Evolutionary conservation across 2,113 vertebrate genomes (phyloP), one percentile per base, ranked within the genome.

Genomic region (Ciconia boyciana): DNA sequence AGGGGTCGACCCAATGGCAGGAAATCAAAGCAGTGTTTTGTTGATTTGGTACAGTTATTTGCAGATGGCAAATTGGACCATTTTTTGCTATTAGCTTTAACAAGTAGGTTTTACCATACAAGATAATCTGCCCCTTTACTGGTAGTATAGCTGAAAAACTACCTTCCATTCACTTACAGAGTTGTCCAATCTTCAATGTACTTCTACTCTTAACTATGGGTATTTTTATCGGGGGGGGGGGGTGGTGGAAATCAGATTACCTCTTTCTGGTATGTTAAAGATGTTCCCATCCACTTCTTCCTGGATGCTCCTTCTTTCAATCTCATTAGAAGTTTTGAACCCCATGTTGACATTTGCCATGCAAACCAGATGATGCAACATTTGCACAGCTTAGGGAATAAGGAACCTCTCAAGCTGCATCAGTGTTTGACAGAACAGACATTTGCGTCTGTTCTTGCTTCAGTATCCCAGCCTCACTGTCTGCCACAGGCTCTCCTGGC

Each of bases 81-180:
- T 32, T 28, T 81, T 87, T 89, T 84, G 6, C 16, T 74, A 17
- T 51, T 60, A 17, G 6, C 8, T 61, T 54, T 61, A 61, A 29
- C 1, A 80, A 15, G 32, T 24, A 44, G 4, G 0, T 68, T 70
- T 65, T 64, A 48, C 31, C 11, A 34, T 44, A 68, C 0, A 0
- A 76, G 3, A n/a, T 52, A 66, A 74, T 48, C 32, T 81, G 3
- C 3, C 3, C 6, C 14, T 60, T 78, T 89, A 17, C 4, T 20
- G 15, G 5, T 36, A 52, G 3, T 10, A 43, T 31, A 39, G 29
- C 18, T 77, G 21, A 76, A 93, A 62, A 68, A 24, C 5, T 44
- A 20, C 8, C 4, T 64, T 46, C 20, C 17, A 20, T 85, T 69
- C 41, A 68, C 18, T 39, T 66, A 41, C 4, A 87, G 24, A 52